Conservation (phyloP, 2,113 vertebrate species). For the Oryzias woworae region DNA sequence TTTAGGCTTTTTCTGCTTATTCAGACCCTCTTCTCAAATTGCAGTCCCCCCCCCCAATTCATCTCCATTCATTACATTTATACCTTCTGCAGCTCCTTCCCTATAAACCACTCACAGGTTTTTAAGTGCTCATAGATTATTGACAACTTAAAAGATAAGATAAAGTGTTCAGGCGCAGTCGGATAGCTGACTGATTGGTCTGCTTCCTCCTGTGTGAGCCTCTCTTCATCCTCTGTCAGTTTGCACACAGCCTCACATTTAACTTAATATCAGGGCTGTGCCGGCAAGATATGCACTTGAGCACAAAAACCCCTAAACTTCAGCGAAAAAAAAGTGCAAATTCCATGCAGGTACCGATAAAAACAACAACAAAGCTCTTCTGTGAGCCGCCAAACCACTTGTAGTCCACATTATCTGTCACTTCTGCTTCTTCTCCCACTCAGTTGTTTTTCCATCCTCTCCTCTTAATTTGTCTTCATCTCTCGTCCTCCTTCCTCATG, state of each 20-base stretch:
- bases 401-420: constrained; percentile 40
- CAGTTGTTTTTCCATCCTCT: constrained; percentile 26
- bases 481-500: constrained; percentile 38
- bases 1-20: constrained; percentile 40
- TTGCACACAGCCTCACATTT: constrained; percentile 16
- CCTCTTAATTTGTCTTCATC: constrained; percentile 32
- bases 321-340: constrained; percentile 1
- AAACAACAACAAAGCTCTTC: constrained; percentile 36
- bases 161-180: constrained; percentile 43
- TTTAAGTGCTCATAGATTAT: constrained; percentile 68
- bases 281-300: constrained; percentile 28
- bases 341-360: background rate
- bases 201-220: constrained; percentile 28
- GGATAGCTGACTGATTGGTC: constrained; percentile 38
- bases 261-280: constrained; percentile 27
- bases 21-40: constrained; percentile 43
- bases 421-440: constrained; percentile 31
- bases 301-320: constrained; percentile 5
- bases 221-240: constrained; percentile 14
- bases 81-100: constrained; percentile 4
- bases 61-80: constrained; percentile 35
- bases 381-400: constrained; percentile 40
- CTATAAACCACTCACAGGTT: constrained; percentile 30
- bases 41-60: constrained; percentile 4
- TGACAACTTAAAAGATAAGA: constrained; percentile 64